These are phyloP conservation scores for Monodelphis domestica DNA, from an alignment of 2,797 vertebrate genomes.

Conservation along the genomic window DNA sequence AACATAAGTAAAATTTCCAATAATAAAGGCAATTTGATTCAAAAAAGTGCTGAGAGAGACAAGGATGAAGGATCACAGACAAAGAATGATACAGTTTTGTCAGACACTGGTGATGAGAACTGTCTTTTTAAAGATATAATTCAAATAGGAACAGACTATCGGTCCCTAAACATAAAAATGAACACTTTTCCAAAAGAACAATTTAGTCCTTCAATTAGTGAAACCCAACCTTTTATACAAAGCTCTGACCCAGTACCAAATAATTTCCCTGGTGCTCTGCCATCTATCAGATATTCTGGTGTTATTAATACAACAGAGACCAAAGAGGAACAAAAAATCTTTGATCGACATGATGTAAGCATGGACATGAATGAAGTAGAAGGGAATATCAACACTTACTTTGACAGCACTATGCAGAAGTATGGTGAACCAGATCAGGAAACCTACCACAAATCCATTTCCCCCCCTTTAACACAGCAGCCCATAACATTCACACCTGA, in stretches of 20 bases:
- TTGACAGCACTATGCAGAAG: constrained; percentile 82
- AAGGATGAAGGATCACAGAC: constrained; percentile 66
- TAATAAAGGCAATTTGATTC: constrained; percentile 76
- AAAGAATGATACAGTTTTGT: constrained; percentile 66
- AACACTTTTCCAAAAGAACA: constrained; percentile 83
- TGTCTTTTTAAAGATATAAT: constrained; percentile 81
- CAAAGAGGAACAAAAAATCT: constrained; percentile 83
- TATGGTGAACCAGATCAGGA: constrained; percentile 77
- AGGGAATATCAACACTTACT: constrained; percentile 76
- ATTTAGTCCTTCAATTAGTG: constrained; percentile 74
- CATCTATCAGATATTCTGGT: constrained; percentile 81
- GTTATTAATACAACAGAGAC: constrained; percentile 83
- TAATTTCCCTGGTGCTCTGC: constrained; percentile 84
- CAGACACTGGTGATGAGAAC: constrained; percentile 74
- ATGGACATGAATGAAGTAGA: constrained; percentile 71
- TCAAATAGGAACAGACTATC: constrained; percentile 76
- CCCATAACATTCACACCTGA: constrained; percentile 95
- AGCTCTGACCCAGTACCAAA: constrained; percentile 83
- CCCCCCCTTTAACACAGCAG: constrained; percentile 86
- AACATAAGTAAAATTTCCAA: constrained; percentile 82
- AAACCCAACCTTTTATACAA: constrained; percentile 82
- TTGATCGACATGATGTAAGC: constrained; percentile 76
- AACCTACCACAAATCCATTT: constrained; percentile 80
- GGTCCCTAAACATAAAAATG: constrained; percentile 75
- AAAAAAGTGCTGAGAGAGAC: constrained; percentile 73